A percentile compares a stretch with the other conserved stretches of the same genome.
These are phyloP conservation scores for Lingula anatina DNA, from an alignment of 2,888 invertebrate genomes.

Conservation along the genomic window DNA sequence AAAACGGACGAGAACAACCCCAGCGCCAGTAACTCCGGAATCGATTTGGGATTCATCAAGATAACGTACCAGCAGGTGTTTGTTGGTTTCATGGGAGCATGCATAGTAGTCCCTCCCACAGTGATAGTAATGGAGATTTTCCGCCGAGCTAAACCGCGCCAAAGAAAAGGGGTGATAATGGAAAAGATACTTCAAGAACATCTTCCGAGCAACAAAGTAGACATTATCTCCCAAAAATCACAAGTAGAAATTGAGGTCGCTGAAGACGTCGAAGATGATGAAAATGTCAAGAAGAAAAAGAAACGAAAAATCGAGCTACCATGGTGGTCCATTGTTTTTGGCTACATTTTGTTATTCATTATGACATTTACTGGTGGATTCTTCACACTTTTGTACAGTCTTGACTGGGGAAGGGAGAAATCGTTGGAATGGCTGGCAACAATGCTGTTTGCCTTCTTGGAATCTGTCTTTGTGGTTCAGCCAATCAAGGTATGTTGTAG, in stretches of 20 bases:
- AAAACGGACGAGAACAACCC: slow-evolving; percentile 9
- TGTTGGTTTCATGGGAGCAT: slow-evolving; percentile 19
- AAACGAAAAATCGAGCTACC: no score
- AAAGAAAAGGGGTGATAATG: no score
- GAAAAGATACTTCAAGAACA: no score
- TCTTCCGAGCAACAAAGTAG: no score
- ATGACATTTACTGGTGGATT: slow-evolving; percentile 17
- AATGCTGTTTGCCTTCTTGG: slow-evolving; percentile 28
- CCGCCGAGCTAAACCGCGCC: slow-evolving; percentile 16
- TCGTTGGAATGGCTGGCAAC: slow-evolving; percentile 32
- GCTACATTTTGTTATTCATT: slow-evolving; percentile 21
- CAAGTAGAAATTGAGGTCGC: no score
- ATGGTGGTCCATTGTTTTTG: no score
- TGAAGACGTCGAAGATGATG: no score
- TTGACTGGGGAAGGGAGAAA: slow-evolving; percentile 33
- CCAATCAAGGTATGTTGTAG: slow-evolving; percentile 28
- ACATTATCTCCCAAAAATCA: no score
- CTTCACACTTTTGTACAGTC: slow-evolving; percentile 30
- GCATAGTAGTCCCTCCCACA: slow-evolving; percentile 21
- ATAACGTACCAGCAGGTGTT: slow-evolving; percentile 21
- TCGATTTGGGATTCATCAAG: slow-evolving; percentile 22
- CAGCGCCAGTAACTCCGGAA: no score
- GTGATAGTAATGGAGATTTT: slow-evolving; percentile 21
- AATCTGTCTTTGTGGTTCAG: slow-evolving; percentile 35
- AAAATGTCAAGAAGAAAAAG: no score